Conservation (phyloP, 2,113 vertebrate species). For the Gymnarchus niloticus region DNA sequence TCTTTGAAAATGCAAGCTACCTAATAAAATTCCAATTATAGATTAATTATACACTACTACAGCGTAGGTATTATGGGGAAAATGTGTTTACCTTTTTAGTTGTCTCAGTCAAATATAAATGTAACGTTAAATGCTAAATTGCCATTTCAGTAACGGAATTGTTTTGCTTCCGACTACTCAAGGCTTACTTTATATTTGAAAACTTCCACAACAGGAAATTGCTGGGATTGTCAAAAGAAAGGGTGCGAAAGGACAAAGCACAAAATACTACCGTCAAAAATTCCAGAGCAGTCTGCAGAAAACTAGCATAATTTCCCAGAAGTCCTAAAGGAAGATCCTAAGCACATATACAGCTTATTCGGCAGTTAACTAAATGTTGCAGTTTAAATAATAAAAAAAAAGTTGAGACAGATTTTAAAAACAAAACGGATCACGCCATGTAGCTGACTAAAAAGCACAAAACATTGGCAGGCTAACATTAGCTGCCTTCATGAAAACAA, state of each 20-base stretch:
- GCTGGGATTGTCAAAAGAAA: background rate
- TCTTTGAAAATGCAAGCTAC: background rate
- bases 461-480: background rate
- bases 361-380: background rate
- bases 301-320: background rate
- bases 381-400: background rate
- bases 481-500: background rate
- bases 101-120: background rate
- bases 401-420: background rate
- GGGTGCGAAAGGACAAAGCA: background rate
- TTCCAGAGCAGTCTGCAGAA: background rate
- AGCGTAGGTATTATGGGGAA: background rate
- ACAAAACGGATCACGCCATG: background rate
- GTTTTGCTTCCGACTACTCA: background rate
- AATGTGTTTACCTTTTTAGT: background rate
- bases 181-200: too few relatives aligned
- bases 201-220: too few relatives aligned
- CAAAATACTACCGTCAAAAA: background rate
- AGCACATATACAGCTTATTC: background rate
- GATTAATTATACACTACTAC: background rate
- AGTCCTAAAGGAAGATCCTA: background rate
- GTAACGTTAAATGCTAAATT: background rate
- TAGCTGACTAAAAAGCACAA: background rate
- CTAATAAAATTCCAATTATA: background rate
- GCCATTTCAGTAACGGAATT: background rate